Conservation (phyloP, 2,113 vertebrate genomes). For the Symphodus melops region DNA sequence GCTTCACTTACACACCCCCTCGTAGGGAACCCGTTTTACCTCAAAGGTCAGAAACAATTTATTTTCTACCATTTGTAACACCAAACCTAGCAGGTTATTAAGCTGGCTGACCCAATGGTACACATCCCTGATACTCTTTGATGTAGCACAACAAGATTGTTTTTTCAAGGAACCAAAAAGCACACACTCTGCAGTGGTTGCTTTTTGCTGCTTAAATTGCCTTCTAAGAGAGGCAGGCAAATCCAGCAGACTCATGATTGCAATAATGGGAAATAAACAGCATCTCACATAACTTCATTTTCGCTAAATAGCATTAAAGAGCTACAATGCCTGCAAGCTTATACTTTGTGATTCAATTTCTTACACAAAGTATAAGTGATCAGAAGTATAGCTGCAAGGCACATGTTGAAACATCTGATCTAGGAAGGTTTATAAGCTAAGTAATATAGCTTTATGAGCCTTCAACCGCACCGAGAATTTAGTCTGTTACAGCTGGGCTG, state of each 20-base stretch:
- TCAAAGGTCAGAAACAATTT: slow-evolving; percentile 52
- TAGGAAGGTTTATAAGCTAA: slow-evolving; percentile 40
- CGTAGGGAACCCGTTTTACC: slow-evolving; percentile 20
- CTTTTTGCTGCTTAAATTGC: slow-evolving; percentile 10
- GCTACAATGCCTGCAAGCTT: slow-evolving; percentile 6
- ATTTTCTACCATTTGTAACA: slow-evolving; percentile 41
- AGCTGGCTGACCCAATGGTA: slow-evolving; percentile 13
- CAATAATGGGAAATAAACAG: slow-evolving; percentile 25
- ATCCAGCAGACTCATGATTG: slow-evolving; percentile 2
- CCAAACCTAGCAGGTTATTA: slow-evolving; percentile 30
- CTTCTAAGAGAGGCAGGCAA: slow-evolving; percentile 1
- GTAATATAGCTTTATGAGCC: slow-evolving; percentile 47
- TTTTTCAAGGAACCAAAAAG: slow-evolving; percentile 31
- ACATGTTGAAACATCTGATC: slow-evolving; percentile 20
- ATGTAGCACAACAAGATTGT: slow-evolving; percentile 6
- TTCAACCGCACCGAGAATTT: not conserved
- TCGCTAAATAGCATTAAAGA: slow-evolving; percentile 29
- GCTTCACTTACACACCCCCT: slow-evolving; percentile 34
- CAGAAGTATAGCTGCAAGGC: slow-evolving; percentile 44
- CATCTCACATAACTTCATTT: slow-evolving; percentile 33
- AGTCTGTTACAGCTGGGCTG: not conserved
- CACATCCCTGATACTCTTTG: slow-evolving; percentile 1
- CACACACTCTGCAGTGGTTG: not conserved
- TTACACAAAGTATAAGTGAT: slow-evolving; percentile 11
- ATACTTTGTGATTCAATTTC: slow-evolving; percentile 35